Conservation (phyloP, 2,888 invertebrate species). For the Cyclophora albipunctata region DNA sequence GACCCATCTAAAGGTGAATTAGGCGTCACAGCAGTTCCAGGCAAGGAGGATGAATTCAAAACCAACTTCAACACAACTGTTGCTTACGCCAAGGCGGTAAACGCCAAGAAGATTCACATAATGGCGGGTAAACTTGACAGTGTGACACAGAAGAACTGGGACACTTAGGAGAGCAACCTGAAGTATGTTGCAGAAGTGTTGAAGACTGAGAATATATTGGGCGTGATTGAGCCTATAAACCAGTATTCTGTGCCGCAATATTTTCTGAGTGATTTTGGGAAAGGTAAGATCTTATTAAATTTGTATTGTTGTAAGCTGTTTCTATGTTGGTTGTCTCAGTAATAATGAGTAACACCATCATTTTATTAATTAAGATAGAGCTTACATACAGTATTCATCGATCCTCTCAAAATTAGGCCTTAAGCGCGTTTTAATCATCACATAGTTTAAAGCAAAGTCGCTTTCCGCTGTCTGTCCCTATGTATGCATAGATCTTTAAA, state of each 20-base stretch:
- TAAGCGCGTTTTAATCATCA: too few relatives aligned
- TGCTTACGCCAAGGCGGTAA: slow-evolving; percentile 85
- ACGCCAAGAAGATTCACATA: slow-evolving; percentile 89
- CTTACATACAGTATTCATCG: too few relatives aligned
- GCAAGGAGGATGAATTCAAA: slow-evolving; percentile 82
- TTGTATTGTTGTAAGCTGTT: too few relatives aligned
- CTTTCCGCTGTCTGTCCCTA: too few relatives aligned
- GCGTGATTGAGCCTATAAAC: slow-evolving; percentile 95
- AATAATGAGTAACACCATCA: too few relatives aligned
- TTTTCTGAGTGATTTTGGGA: slow-evolving; percentile 86
- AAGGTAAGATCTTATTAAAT: slow-evolving; percentile 50
- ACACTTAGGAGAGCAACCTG: slow-evolving; percentile 84
- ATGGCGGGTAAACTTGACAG: slow-evolving; percentile 86
- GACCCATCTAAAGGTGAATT: slow-evolving; percentile 83
- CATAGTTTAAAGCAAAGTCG: too few relatives aligned
- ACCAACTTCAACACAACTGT: slow-evolving; percentile 82
- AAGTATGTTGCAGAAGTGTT: slow-evolving; percentile 82
- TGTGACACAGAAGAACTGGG: slow-evolving; percentile 71
- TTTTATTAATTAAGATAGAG: too few relatives aligned
- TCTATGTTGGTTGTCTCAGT: too few relatives aligned
- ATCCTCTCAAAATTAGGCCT: too few relatives aligned
- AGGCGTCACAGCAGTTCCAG: slow-evolving; percentile 88
- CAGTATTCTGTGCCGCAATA: slow-evolving; percentile 88
- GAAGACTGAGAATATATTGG: slow-evolving; percentile 81
- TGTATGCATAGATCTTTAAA: too few relatives aligned